These are phyloP conservation scores for Parapsyche elsis DNA, from an alignment of 1,140 invertebrate species.

Conservation along the genomic window DNA sequence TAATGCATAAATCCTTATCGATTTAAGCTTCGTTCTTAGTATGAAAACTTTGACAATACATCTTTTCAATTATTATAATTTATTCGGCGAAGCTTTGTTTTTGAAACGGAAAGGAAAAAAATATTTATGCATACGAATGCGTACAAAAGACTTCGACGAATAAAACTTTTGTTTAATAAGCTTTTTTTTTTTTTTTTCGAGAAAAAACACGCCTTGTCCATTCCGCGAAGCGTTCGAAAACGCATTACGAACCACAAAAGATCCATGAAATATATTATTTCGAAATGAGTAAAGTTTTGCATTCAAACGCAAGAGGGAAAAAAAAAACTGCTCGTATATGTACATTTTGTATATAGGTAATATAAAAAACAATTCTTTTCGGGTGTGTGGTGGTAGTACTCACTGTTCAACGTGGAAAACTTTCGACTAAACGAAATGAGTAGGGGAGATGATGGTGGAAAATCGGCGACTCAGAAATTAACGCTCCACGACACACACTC, in stretches of 20 bases:
- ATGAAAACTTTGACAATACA: constrained; percentile 19
- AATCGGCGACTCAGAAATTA: constrained; percentile 31
- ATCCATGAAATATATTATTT: constrained; percentile 14
- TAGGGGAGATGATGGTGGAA: neutral
- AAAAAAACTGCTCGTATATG: neutral
- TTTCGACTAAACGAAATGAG: constrained; percentile 15
- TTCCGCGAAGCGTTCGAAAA: constrained; percentile 21
- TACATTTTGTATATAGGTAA: too few relatives aligned
- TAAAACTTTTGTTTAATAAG: constrained; percentile 18
- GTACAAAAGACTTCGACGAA: constrained; percentile 4
- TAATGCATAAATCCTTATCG: neutral
- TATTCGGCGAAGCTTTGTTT: constrained; percentile 11
- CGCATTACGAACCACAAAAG: constrained; percentile 25
- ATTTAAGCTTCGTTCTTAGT: neutral
- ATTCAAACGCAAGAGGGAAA: neutral
- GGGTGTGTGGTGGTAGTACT: neutral
- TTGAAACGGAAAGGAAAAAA: neutral
- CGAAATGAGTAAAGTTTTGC: constrained; percentile 26
- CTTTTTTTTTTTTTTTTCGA: neutral
- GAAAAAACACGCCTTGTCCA: constrained; percentile 17
- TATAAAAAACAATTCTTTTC: constrained; percentile 16
- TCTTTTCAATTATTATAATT: constrained; percentile 29
- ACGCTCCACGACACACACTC: constrained; percentile 25
- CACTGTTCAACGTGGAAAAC: neutral
- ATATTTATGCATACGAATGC: constrained; percentile 17